A percentile compares a stretch with the other conserved stretches of the same genome.
phyloP scores from a whole-genome alignment of 2,797 vertebrate genomes.

The Coregonus ussuriensis region DNA sequence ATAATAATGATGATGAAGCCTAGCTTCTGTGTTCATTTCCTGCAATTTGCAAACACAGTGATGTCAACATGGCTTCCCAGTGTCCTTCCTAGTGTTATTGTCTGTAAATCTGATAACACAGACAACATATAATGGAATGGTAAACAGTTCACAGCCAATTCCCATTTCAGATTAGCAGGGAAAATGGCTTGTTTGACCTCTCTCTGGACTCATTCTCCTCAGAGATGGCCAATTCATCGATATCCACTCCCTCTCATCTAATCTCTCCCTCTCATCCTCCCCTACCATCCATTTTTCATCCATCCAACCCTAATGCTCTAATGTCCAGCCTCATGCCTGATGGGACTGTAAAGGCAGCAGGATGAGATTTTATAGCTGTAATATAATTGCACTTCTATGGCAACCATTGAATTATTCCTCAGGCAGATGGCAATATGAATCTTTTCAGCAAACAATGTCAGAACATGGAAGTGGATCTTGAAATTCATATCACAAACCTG shows the following conservation, averaged over 20 bases:
- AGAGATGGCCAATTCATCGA: not conserved
- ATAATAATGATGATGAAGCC: not conserved
- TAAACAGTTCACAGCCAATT: not conserved
- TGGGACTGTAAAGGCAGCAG: slow-evolving; percentile 4
- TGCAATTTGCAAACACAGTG: not conserved
- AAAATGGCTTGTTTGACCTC: not conserved
- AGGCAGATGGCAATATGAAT: slow-evolving; percentile 7
- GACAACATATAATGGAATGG: not conserved
- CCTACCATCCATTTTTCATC: not conserved
- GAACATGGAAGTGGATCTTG: slow-evolving; percentile 27
- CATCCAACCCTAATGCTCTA: not conserved
- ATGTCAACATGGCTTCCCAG: not conserved
- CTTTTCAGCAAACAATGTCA: slow-evolving; percentile 25
- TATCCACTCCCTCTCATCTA: not conserved
- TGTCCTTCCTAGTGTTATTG: not conserved
- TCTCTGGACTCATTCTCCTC: not conserved
- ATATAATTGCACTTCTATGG: slow-evolving; percentile 30
- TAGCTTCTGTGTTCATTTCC: not conserved
- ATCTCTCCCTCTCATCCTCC: slow-evolving; percentile 1
- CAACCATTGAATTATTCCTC: slow-evolving; percentile 27
- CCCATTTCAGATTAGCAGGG: not conserved
- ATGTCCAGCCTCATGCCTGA: not conserved
- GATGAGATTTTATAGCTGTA: slow-evolving; percentile 18
- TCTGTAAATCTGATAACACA: not conserved
- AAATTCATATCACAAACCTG: slow-evolving; percentile 3